Base-by-base conservation (phyloP, 1,140 invertebrate species). In the Procambarus virginalis region DNA sequence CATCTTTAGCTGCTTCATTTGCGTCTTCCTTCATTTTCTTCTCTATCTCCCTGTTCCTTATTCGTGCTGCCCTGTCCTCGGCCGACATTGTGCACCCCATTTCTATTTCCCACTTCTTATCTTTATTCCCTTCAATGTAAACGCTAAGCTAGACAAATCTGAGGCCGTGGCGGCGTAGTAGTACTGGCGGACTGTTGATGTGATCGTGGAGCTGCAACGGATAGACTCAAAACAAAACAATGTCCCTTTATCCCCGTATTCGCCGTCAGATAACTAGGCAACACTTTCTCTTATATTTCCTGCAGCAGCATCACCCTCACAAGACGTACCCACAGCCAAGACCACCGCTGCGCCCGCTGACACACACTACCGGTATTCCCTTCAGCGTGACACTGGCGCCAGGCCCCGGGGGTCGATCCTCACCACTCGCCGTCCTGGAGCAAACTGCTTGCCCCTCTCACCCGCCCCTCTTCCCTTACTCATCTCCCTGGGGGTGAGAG, bases 51-150 rank as follows among this genome's bases (percentile, higher is more conserved):
- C 83, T 89, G 58, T 89, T 89, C 86, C 86, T 83, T 64, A 68
- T 79, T 64, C 80, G 49, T n/a, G 86, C 86, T 49, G 80, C 86
- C 86, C 80, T 75, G 49, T 89, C 86, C 86, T 89, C 86, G n/a
- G 86, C 86, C 22, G 86, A 89, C 86, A 89, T 89, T 20, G 86
- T 89, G 22, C 86, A 89, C 70, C 86, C 86, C 86, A 89, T 89
- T 80, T 64, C 83, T 55, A 60, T 78, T 49, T 3, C 51, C 34
- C 80, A 34, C 10, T 34, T 68, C 46, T 60, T 60, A 8, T 55
- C 51, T 8, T 55, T 9, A 9, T 55, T 5, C 51, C 12, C 34
- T 34, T 34, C 34, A 34, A 34, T 34, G 34, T 34, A 34, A 34
- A 34, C 34, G 34, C 51, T 55, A 12, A 5, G 12, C 51, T 2